phyloP scores from a whole-genome alignment of 2,888 invertebrate species.

The Folsomia manolachei region DNA sequence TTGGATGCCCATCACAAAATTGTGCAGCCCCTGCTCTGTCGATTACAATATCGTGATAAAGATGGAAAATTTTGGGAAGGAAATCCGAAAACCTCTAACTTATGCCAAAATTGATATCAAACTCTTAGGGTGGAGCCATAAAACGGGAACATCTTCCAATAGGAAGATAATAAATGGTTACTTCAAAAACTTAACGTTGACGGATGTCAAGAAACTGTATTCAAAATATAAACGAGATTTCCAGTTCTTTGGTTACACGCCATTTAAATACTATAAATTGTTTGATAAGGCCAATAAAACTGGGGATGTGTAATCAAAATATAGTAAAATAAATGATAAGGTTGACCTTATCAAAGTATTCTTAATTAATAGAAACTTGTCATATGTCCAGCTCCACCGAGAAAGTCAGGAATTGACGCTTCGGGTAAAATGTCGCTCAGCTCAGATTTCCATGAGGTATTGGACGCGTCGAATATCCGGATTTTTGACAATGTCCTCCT shows the following conservation, averaged over 20 bases:
- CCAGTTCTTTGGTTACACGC: constrained; percentile 42
- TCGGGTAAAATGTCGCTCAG: constrained; percentile 27
- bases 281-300: too few species aligned
- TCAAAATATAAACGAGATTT: constrained; percentile 44
- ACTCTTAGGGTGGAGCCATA: constrained; percentile 34
- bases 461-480: constrained; percentile 25
- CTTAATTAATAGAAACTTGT: constrained; percentile 9
- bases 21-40: constrained; percentile 44
- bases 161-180: constrained; percentile 35
- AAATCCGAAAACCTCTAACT: constrained; percentile 31
- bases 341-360: background rate
- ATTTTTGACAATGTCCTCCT: constrained; percentile 30
- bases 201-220: constrained; percentile 41
- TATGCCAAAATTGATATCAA: constrained; percentile 26
- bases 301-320: too few species aligned
- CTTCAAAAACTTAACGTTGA: constrained; percentile 36
- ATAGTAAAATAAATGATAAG: too few species aligned
- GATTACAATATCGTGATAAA: constrained; percentile 39
- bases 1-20: constrained; percentile 44
- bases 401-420: constrained; percentile 30
- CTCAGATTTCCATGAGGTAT: constrained; percentile 26
- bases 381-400: constrained; percentile 30
- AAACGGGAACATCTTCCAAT: constrained; percentile 37
- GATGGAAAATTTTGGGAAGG: constrained; percentile 42
- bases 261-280: constrained; percentile 42